Base-by-base conservation (phyloP, 2,888 invertebrate genomes). In the Cataglyphis livida region DNA sequence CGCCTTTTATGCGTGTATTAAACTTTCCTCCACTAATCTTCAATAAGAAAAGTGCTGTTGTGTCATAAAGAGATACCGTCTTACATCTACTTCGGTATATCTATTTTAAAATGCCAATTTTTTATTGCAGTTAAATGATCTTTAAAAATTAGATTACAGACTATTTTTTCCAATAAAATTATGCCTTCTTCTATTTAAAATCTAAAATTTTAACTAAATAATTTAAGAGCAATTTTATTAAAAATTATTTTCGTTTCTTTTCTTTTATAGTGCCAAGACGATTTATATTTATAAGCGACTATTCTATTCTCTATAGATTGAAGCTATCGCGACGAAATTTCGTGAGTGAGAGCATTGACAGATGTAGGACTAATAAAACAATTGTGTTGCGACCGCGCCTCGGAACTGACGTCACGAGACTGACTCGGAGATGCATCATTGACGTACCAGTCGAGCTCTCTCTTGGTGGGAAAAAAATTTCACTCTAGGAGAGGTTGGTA, bases 401-500 rank as follows among this genome's bases (percentile, higher is more conserved):
- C 48, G 51, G 51, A 51, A 51, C 32, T 68, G 32, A 70, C 51
- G 51, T 54, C 35, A 65, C 28, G 54, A 48, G 59, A 41, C 44
- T 32, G 25, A 62, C 32, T 3, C 38, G 51, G 18, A 54, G 57
- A 57, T 78, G 28, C 51, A 74, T 81, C 28, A 18, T 25, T 35
- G 18, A 64, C 21, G 85, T 75, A 87, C 78, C 81, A 66, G 18
- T 3, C 18, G 81, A 84, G 83, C 32, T 78, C 54, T 54, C 10
- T 54, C 10, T 41, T 59, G 41, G 18, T 21, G n/a, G 73, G 78
- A 74, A 71, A 81, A 71, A 81, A 84, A 81, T 65, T 82, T 76
- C 18, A 41, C 18, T 21, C 44, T 5, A 54, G 38, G 25, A 89
- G 41, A 44, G 87, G 90, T 88, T 84, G 78, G 59, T 81, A 44